Conservation (phyloP, 2,888 invertebrate genomes). For the Aspidiotus destructor region DNA sequence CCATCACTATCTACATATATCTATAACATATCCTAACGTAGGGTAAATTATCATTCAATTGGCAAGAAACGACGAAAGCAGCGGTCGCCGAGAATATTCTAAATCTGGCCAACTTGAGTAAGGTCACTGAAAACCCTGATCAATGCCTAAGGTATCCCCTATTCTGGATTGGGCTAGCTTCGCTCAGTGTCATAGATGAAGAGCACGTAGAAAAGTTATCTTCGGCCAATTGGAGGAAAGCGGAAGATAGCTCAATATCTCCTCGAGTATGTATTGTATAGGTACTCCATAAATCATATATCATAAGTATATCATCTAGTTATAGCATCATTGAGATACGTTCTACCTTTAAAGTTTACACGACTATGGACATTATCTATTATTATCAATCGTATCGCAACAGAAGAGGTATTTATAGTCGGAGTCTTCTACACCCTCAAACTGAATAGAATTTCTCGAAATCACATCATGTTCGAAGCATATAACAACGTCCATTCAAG, state of each 20-base stretch:
- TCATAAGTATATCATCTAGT: too few species aligned
- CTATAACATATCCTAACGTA: constrained; percentile 41
- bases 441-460: too few species aligned
- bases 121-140: constrained; percentile 61
- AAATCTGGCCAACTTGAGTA: constrained; percentile 69
- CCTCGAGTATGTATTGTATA: constrained; percentile 40
- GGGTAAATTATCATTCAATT: constrained; percentile 75
- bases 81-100: constrained; percentile 79
- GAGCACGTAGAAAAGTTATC: constrained; percentile 77
- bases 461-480: too few species aligned
- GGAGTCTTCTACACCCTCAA: too few species aligned
- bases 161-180: constrained; percentile 85
- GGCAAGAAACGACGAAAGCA: constrained; percentile 78
- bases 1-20: background rate
- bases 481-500: too few species aligned
- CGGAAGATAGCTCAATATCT: constrained; percentile 40
- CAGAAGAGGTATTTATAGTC: too few species aligned
- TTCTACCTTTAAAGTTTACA: too few species aligned
- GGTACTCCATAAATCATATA: background rate
- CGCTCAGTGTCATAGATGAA: constrained; percentile 83
- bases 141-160: constrained; percentile 74
- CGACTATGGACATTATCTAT: too few species aligned
- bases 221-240: constrained; percentile 67
- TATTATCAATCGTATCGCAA: too few species aligned
- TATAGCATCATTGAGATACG: too few species aligned